A percentile compares a stretch with the other conserved stretches of the same genome.
Conservation (phyloP, 1,140 invertebrate species). For the Dreissena polymorpha region DNA sequence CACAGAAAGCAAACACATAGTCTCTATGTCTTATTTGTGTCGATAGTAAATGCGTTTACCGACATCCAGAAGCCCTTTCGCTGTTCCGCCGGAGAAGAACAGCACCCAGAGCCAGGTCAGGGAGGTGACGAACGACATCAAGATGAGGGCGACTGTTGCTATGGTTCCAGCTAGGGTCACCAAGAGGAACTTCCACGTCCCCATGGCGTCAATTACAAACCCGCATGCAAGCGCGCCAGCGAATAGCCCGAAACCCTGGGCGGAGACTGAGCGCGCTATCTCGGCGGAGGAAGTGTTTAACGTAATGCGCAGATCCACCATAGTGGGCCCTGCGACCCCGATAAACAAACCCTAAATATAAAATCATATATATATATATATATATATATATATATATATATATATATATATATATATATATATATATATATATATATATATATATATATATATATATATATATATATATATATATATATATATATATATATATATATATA, state of each 20-base stretch:
- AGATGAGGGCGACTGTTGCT: not conserved
- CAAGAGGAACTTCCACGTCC: conserved; percentile 2
- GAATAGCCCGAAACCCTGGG: conserved; percentile 9
- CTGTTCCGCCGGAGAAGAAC: conserved; percentile 11
- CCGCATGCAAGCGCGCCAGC: conserved; percentile 10
- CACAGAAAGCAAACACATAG: too few species aligned
- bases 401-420: too few species aligned
- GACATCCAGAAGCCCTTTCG: conserved; percentile 22
- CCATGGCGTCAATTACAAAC: not conserved
- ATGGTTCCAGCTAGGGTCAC: not conserved
- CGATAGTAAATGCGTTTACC: conserved; percentile 12
- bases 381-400: too few species aligned
- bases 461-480: too few species aligned
- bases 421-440: too few species aligned
- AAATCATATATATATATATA: too few species aligned
- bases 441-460: too few species aligned
- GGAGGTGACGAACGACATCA: conserved; percentile 1
- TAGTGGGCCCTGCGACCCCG: conserved; percentile 25
- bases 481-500: too few species aligned
- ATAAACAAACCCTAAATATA: conserved; percentile 13
- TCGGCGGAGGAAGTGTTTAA: conserved; percentile 12
- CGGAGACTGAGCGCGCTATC: conserved; percentile 13
- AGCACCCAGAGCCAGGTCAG: conserved; percentile 25
- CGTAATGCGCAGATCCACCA: conserved; percentile 2
- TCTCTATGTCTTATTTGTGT: too few species aligned